phyloP scores from a whole-genome alignment of 2,888 invertebrate genomes.

The Philereme transversata region DNA sequence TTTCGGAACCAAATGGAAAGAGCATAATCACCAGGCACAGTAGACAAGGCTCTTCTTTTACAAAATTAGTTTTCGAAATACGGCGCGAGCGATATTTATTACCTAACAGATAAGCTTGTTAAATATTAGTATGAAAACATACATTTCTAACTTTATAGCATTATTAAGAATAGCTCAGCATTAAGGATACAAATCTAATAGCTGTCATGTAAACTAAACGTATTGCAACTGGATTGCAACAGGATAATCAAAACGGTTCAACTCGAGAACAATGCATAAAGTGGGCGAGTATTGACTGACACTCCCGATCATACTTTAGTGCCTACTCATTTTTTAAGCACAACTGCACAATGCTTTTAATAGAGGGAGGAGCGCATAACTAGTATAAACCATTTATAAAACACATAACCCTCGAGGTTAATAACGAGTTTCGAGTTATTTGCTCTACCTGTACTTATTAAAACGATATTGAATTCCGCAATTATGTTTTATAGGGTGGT shows the following conservation, averaged over 20 bases:
- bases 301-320: slow-evolving; percentile 40
- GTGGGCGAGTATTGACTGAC: slow-evolving; percentile 41
- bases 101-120: too few relatives aligned
- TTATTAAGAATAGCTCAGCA: slow-evolving; percentile 13
- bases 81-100: background rate
- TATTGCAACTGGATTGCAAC: slow-evolving; percentile 44
- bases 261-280: slow-evolving; percentile 42
- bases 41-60: slow-evolving; percentile 1
- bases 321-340: slow-evolving; percentile 4
- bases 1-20: slow-evolving; percentile 21
- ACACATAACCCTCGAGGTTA: slow-evolving; percentile 9
- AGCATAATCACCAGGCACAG: slow-evolving; percentile 4
- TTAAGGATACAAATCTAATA: slow-evolving; percentile 32
- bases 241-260: slow-evolving; percentile 42
- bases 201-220: slow-evolving; percentile 44
- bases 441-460: slow-evolving; percentile 11
- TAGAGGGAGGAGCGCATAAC: slow-evolving; percentile 10
- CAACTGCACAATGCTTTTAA: slow-evolving; percentile 7
- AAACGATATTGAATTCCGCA: slow-evolving; percentile 14
- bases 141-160: too few relatives aligned
- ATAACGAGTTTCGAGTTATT: slow-evolving; percentile 17
- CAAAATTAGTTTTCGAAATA: slow-evolving; percentile 3
- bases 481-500: slow-evolving; percentile 3
- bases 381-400: slow-evolving; percentile 11
- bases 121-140: too few relatives aligned